Conservation (phyloP, 2,113 vertebrate species). For the Picathartes gymnocephalus region DNA sequence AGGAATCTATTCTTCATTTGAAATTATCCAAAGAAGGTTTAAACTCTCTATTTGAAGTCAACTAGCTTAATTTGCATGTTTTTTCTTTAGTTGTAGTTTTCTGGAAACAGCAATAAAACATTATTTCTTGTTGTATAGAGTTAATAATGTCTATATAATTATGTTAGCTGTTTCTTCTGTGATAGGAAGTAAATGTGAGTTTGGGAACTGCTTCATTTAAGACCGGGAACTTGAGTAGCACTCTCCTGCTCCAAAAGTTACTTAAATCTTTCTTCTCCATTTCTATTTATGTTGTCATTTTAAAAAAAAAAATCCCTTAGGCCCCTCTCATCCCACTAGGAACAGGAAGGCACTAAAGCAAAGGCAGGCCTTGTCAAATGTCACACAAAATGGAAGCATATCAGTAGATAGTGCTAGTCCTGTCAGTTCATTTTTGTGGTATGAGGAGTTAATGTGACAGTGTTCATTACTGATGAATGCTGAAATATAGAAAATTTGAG, state of each 20-base stretch:
- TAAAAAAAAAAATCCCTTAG: neutral
- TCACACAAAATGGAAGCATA: neutral
- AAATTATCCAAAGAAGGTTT: neutral
- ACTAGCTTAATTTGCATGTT: neutral
- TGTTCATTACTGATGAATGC: neutral
- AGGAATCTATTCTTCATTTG: neutral
- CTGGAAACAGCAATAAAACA: neutral
- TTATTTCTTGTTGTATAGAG: neutral
- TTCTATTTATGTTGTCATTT: neutral
- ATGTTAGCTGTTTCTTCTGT: neutral
- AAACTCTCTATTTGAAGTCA: neutral
- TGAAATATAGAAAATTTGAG: slow-evolving; percentile 4
- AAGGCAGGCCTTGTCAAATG: neutral
- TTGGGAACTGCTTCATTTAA: neutral
- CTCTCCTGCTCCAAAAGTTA: neutral
- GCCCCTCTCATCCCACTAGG: neutral
- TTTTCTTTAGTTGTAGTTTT: neutral
- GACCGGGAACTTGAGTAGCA: neutral
- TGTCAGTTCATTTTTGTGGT: slow-evolving; percentile 20
- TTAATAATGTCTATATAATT: neutral
- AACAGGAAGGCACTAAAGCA: neutral
- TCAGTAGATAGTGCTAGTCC: slow-evolving; percentile 1
- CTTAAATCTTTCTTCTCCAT: neutral
- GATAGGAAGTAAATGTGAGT: neutral
- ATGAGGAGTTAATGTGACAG: neutral